These are phyloP conservation scores for Heterotilapia buettikoferi DNA, from an alignment of 2,113 vertebrate genomes.

Conservation along the genomic window DNA sequence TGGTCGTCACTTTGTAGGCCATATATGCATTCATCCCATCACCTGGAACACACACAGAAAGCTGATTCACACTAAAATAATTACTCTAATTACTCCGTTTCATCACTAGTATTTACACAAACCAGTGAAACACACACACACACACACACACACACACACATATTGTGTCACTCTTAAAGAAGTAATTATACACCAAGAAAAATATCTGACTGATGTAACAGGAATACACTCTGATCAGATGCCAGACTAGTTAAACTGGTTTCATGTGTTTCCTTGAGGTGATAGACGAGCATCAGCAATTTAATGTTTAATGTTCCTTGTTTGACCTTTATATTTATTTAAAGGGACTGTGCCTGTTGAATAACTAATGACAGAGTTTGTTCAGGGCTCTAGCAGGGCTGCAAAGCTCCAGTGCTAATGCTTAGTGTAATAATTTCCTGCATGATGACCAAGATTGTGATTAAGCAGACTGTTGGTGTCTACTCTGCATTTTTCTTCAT, in stretches of 20 bases:
- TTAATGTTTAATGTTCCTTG: background rate
- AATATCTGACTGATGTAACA: background rate
- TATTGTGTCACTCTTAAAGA: background rate
- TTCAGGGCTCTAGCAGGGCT: background rate
- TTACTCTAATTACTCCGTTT: background rate
- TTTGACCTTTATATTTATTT: background rate
- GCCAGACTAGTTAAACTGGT: background rate
- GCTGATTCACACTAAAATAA: background rate
- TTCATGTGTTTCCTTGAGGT: background rate
- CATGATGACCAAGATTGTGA: background rate
- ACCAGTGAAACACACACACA: background rate
- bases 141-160: background rate
- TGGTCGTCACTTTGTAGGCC: slow-evolving; percentile 94
- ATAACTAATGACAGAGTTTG: background rate
- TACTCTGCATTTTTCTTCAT: background rate
- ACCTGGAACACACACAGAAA: slow-evolving; percentile 63
- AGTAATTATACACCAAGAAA: background rate
- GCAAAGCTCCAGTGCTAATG: accelerated
- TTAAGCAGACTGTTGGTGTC: background rate
- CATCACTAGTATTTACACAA: background rate
- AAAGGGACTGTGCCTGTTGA: background rate
- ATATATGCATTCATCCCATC: slow-evolving; percentile 98
- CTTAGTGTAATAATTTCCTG: background rate
- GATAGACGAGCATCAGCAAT: background rate
- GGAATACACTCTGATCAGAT: background rate